These are phyloP conservation scores for Micromussa lordhowensis DNA, from an alignment of 92 coral and sea anemone genomes.

Conservation along the genomic window DNA sequence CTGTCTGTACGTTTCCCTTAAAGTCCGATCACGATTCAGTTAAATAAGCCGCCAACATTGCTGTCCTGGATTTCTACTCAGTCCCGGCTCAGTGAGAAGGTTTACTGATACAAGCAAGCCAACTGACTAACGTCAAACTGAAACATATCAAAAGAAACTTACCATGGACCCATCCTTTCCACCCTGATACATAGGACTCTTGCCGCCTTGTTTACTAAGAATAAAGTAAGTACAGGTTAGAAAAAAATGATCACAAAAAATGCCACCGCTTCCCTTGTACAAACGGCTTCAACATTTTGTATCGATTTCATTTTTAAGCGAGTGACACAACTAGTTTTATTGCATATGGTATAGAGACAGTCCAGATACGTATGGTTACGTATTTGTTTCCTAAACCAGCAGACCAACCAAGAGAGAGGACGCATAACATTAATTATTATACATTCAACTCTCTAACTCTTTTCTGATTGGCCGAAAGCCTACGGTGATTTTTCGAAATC, in stretches of 20 bases:
- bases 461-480: no score
- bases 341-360: neutral
- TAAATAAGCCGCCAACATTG: neutral
- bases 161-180: slow-evolving; percentile 36
- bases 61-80: neutral
- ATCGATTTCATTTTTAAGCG: neutral
- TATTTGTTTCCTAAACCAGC: no score
- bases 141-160: slow-evolving; percentile 34
- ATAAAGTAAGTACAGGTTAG: no score
- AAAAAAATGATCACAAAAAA: neutral
- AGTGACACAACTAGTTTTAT: neutral
- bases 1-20: neutral
- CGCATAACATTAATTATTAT: no score
- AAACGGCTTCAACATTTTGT: neutral
- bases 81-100: neutral
- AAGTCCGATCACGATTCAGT: neutral
- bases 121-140: neutral
- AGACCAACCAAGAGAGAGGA: no score
- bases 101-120: neutral
- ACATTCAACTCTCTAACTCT: no score
- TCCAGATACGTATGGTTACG: no score
- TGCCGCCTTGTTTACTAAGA: slow-evolving; percentile 15
- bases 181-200: slow-evolving; percentile 41
- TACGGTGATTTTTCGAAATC: no score
- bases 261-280: neutral